Evolutionary conservation across 2,797 vertebrate genomes (phyloP), one percentile per base, ranked within the genome.

Genomic region (Acipenser oxyrinchus): DNA sequence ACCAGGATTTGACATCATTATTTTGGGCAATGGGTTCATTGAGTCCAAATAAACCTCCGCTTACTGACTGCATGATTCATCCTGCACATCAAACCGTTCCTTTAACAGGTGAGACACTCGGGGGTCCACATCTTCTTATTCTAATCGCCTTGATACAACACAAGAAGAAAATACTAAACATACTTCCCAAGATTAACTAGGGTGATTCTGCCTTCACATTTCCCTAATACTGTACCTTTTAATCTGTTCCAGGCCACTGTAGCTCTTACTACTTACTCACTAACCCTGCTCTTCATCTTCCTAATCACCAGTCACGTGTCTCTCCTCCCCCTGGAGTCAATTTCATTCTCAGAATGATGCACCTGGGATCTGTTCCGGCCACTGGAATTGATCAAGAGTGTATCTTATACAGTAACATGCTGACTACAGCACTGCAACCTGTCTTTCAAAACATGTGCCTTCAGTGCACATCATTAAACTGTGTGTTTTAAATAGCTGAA

Each of bases 301-400:
- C 18, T 7, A 62, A 62, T 62, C 60, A 18, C 60, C 60, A 37
- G 60, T 62, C 60, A 18, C 6, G 15, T 48, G 15, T 48, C 60
- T 62, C 8, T 62, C 8, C 48, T 62, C 18, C 48, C 60, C 48
- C 7, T 55, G 69, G 69, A 72, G 69, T 79, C 74, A 70, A 75
- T 64, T 60, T 74, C 69, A 71, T 78, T 76, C 72, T 63, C 69
- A 71, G 68, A 64, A 79, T 80, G 76, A 76, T 71, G 72, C 69
- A 52, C 80, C 77, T 81, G 77, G 83, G 81, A 87, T 78, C 68
- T 48, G 75, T 77, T 86, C 79, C 85, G 84, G 78, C 18, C 60
- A 73, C 74, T 77, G 78, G 82, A 85, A 85, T 82, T 86, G 85
- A 89, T 88, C 86, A 87, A 87, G 83, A 82, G 79, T 80, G 77